A percentile compares a stretch with the other conserved stretches of the same genome.
phyloP scores from a whole-genome alignment of 2,888 invertebrate species.

The Gnatocerus cornutus region DNA sequence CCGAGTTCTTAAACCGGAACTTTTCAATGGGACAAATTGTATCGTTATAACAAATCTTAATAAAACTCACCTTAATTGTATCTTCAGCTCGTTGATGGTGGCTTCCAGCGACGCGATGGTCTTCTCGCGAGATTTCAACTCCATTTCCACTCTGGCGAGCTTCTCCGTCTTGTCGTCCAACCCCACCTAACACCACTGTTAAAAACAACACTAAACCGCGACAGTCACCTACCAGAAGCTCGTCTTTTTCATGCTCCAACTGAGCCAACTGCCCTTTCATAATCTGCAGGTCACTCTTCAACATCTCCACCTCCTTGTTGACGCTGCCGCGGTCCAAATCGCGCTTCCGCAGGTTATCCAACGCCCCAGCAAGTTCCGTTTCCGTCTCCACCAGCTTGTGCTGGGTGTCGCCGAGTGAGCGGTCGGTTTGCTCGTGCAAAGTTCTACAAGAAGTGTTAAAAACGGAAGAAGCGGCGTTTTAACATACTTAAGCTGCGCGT shows the following conservation, averaged over 20 bases:
- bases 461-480: neutral
- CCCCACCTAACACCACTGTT: conserved; percentile 78
- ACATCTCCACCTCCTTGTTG: conserved; percentile 75
- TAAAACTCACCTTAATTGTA: conserved; percentile 72
- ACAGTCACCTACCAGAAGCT: conserved; percentile 74
- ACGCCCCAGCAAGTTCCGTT: conserved; percentile 76
- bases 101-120: conserved; percentile 74
- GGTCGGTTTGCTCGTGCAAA: conserved; percentile 85
- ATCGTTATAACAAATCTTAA: conserved; percentile 37
- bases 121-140: conserved; percentile 76
- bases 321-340: conserved; percentile 64
- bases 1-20: conserved; percentile 77
- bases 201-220: too few relatives aligned
- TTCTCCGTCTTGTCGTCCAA: conserved; percentile 84
- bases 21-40: conserved; percentile 54
- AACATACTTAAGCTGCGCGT: conserved; percentile 76
- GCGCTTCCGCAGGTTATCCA: conserved; percentile 69
- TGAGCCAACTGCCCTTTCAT: conserved; percentile 77
- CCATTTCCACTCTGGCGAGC: conserved; percentile 78
- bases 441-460: conserved; percentile 71
- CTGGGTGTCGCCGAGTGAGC: conserved; percentile 80
- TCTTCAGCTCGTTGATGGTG: conserved; percentile 74
- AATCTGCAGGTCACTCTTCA: conserved; percentile 78
- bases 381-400: conserved; percentile 78
- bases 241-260: conserved; percentile 83